phyloP scores from a whole-genome alignment of 2,113 vertebrate genomes.

The Lepus timidus region DNA sequence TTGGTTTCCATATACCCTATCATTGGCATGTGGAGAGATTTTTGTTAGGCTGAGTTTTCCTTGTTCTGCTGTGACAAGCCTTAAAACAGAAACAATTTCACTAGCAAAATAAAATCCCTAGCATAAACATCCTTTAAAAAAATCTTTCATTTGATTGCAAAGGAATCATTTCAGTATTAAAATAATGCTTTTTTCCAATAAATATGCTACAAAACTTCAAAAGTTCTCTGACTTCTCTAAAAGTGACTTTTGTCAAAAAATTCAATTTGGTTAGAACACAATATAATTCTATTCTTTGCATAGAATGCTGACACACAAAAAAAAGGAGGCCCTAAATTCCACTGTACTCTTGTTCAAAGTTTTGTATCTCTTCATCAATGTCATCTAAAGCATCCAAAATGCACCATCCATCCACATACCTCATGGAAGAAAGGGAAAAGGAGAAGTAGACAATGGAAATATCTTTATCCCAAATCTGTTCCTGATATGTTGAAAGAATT shows the following conservation, averaged over 20 bases:
- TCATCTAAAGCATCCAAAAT: neutral
- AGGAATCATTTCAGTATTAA: slow-evolving; percentile 70
- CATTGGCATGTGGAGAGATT: slow-evolving; percentile 10
- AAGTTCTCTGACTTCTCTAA: slow-evolving; percentile 27
- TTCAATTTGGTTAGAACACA: neutral
- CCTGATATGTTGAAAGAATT: neutral
- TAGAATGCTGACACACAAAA: neutral
- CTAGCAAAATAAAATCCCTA: slow-evolving; percentile 47
- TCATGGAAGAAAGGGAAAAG: neutral
- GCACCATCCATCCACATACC: rapidly evolving
- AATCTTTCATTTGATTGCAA: slow-evolving; percentile 29
- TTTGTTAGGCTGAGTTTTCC: slow-evolving; percentile 44
- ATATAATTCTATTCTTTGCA: neutral
- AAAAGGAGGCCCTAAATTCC: neutral
- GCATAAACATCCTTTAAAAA: slow-evolving; percentile 58
- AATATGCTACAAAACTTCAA: slow-evolving; percentile 32
- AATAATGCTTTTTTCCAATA: slow-evolving; percentile 6
- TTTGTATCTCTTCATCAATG: too few relatives aligned
- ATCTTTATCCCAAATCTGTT: neutral
- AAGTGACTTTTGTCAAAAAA: slow-evolving; percentile 14
- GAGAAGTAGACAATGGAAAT: neutral
- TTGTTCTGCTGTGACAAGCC: slow-evolving; percentile 51
- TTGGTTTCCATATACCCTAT: slow-evolving; percentile 30
- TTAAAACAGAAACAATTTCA: slow-evolving; percentile 67
- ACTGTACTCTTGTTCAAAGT: neutral